Conservation (phyloP, 2,888 invertebrate species). For the Amiota mariae region DNA sequence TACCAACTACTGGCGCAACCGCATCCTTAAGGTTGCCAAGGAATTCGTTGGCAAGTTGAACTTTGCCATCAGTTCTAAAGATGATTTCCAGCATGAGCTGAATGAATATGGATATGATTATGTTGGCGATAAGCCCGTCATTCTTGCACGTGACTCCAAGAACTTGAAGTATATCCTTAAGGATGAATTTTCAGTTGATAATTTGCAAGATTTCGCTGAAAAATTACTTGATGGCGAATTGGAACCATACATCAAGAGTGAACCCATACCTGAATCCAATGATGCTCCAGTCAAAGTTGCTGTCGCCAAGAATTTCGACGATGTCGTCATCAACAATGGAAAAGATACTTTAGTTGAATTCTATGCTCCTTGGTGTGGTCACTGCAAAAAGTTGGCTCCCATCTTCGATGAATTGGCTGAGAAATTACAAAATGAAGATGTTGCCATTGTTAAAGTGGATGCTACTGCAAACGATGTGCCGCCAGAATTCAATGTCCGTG, state of each 20-base stretch:
- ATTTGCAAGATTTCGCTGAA: conserved; percentile 87
- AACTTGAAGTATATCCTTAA: conserved; percentile 93
- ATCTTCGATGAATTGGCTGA: conserved; percentile 94
- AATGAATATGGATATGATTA: conserved; percentile 94
- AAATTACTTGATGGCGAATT: conserved; percentile 87
- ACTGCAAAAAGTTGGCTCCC: conserved; percentile 96
- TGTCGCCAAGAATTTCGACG: conserved; percentile 97
- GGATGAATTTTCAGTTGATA: conserved; percentile 92
- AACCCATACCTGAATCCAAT: conserved; percentile 89
- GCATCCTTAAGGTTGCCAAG: conserved; percentile 86
- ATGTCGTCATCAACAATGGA: conserved; percentile 90
- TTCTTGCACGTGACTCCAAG: conserved; percentile 86
- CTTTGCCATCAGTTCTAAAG: conserved; percentile 94
- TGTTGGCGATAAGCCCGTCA: conserved; percentile 90
- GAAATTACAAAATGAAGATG: conserved; percentile 88
- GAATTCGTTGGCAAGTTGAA: conserved; percentile 75
- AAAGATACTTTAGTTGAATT: conserved; percentile 97
- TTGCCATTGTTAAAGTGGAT: conserved; percentile 97
- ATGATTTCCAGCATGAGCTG: conserved; percentile 94
- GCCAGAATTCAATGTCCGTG: conserved; percentile 89
- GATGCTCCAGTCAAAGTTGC: conserved; percentile 89
- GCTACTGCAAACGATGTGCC: conserved; percentile 99
- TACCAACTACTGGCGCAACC: conserved; percentile 99
- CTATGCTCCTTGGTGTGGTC: conserved; percentile 99
- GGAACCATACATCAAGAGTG: conserved; percentile 96